phyloP scores from a whole-genome alignment of 2,113 vertebrate species.

The Lycaon pictus region DNA sequence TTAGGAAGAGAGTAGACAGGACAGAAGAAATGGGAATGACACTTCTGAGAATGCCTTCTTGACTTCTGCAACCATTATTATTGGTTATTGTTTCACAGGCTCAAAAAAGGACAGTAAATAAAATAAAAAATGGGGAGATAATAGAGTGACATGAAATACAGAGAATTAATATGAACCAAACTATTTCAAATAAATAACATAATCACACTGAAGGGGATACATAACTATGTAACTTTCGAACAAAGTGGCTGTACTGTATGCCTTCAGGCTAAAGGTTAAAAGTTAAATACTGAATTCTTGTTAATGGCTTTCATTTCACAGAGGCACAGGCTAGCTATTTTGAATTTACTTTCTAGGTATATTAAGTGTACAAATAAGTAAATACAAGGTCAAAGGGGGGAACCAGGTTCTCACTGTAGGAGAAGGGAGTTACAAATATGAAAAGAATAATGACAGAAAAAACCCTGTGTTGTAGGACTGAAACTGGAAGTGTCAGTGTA shows the following conservation, averaged over 20 bases:
- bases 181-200: constrained; percentile 36
- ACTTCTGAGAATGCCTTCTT: background rate
- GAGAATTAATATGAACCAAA: constrained; percentile 11
- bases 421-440: background rate
- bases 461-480: background rate
- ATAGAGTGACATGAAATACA: background rate
- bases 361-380: background rate
- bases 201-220: background rate
- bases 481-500: background rate
- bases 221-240: background rate
- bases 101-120: constrained; percentile 1
- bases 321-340: background rate
- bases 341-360: background rate
- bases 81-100: background rate
- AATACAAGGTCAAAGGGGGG: background rate
- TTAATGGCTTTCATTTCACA: background rate
- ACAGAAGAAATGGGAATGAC: background rate
- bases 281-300: background rate
- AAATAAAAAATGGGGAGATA: constrained; percentile 1
- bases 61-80: background rate
- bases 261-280: background rate
- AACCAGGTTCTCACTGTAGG: background rate
- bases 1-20: background rate
- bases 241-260: background rate
- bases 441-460: background rate